phyloP scores from a whole-genome alignment of 64 coral and sea anemone species.

The Porites australiensis region DNA sequence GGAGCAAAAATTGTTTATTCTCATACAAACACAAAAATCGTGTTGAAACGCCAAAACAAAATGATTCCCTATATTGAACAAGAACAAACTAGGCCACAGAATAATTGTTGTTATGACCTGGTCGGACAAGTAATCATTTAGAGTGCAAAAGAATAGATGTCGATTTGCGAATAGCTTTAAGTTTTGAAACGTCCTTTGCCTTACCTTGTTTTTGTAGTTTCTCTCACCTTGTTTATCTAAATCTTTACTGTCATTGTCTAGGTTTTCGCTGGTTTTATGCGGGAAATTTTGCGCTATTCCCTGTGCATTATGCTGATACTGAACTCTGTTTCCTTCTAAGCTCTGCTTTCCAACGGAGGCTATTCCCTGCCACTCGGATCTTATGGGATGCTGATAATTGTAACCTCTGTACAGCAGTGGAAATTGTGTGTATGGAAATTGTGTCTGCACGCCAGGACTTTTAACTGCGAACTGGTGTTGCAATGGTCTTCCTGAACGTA shows the following conservation, averaged over 20 bases:
- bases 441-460: background rate
- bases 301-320: background rate
- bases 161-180: too few relatives aligned
- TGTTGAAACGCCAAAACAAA: too few relatives aligned
- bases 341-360: background rate
- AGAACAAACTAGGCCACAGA: too few relatives aligned
- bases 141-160: too few relatives aligned
- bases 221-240: background rate
- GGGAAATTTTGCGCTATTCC: background rate
- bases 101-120: too few relatives aligned
- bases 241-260: background rate
- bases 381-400: background rate
- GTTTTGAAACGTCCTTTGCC: too few relatives aligned
- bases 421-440: background rate
- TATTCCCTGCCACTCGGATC: background rate
- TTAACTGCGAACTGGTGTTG: background rate
- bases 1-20: too few relatives aligned
- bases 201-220: too few relatives aligned
- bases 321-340: background rate
- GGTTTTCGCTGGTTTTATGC: background rate
- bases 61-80: too few relatives aligned
- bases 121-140: too few relatives aligned
- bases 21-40: too few relatives aligned
- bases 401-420: background rate
- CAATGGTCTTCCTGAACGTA: conserved; percentile 1